Evolutionary conservation across 2,113 vertebrate species (phyloP).

Genomic region (Platycercus adscitus): DNA sequence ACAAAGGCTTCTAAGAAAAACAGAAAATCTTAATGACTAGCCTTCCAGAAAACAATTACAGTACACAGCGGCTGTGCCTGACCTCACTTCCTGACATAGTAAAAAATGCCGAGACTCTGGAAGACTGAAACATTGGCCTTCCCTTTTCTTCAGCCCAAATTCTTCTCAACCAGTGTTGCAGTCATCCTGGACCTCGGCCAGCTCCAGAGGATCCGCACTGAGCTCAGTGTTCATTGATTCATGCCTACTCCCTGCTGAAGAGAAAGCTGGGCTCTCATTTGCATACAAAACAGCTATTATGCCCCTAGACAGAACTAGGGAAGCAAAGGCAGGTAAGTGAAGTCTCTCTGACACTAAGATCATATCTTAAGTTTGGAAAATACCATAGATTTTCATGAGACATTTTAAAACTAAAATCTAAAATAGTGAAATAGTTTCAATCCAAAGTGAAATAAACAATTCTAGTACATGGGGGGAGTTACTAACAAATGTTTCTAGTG

Average conservation of each 20-base stretch:
- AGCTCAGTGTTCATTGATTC: not conserved
- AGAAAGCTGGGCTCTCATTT: not conserved
- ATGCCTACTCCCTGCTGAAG: not conserved
- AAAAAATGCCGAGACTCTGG: not conserved
- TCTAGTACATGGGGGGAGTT: rapidly evolving
- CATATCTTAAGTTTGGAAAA: rapidly evolving
- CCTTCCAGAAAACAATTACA: slow-evolving; percentile 48
- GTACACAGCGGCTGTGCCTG: not conserved
- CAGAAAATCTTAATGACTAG: not conserved
- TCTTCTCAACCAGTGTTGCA: not conserved
- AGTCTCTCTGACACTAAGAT: rapidly evolving
- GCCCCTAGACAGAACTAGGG: rapidly evolving
- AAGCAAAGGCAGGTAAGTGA: rapidly evolving
- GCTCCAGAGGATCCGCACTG: not conserved
- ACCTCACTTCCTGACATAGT: slow-evolving; percentile 54
- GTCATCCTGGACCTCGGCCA: not conserved
- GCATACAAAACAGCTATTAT: not conserved
- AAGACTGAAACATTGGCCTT: not conserved
- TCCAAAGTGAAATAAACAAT: not conserved
- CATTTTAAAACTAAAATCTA: rapidly evolving
- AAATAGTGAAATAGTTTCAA: rapidly evolving
- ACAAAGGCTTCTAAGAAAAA: slow-evolving; percentile 35
- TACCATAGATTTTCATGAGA: rapidly evolving
- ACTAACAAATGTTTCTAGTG: not conserved
- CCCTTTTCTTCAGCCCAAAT: not conserved